Evolutionary conservation across 2,113 vertebrate genomes (phyloP), one percentile per base, ranked within the genome.

Genomic region (Tychaedon coryphoeus): DNA sequence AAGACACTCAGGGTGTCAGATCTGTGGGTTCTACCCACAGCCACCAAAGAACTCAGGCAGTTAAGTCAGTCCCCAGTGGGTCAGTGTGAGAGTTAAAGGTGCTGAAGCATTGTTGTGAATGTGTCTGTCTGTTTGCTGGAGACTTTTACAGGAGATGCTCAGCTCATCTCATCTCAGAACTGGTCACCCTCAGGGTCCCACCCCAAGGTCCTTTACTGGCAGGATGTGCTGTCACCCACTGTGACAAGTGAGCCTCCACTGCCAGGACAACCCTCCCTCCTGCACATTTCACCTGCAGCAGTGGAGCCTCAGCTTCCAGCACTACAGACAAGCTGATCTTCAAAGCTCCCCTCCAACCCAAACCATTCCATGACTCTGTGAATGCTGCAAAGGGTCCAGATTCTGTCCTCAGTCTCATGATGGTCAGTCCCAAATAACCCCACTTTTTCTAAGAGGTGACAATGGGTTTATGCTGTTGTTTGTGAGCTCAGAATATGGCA

Each of bases 141-240:
- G 62, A 5, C 3, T 45, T 47, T 31, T 19, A 33, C 12, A 4
- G 13, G 64, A 77, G 50, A 10, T 62, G 56, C 47, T 86, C 50
- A 43, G 26, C 61, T 76, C 12, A 0, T n/a, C 61, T 76, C 12
- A 0, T n/a, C 50, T 62, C 64, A n/a, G 14, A 26, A 24, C 19
- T 45, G 40, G 12, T 14, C 42, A 7, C 36, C 31, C 12, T 4
- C 48, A 34, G 79, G 33, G 42, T 70, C 57, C 28, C 58, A 47
- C 10, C 7, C 0, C 1, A 14, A 20, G 8, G 10, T 28, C 20
- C 20, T 12, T 1, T 2, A 20, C 18, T 57, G 47, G 33, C 33
- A 40, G 65, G 56, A 36, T 45, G 54, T 4, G 3, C 40, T 71
- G 31, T 57, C 69, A 56, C 25, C 65, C 28, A 2, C 42, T 40